Base-by-base conservation (phyloP, 64 coral and sea anemone species). In the Anthopleura sola region DNA sequence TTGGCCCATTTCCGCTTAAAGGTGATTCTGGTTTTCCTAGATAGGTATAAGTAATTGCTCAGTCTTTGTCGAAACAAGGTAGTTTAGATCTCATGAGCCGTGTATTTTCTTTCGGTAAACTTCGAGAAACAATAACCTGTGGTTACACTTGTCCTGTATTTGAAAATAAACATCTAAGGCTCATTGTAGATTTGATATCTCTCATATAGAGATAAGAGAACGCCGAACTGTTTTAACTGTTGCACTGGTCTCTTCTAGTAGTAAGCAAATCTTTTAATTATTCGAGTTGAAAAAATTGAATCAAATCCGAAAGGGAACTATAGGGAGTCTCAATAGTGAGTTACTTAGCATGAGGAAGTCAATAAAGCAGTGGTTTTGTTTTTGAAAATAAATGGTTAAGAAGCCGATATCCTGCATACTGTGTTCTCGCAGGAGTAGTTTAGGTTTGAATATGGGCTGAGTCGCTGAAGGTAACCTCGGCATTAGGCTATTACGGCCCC, bases 211-310 rank as follows among this genome's bases (percentile, higher is more conserved):
- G 66, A 71, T 71, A 34, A 71, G 66, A 71, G 66, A 71, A 14
- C 29, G 28, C 66, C 66, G 66, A 31, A 71, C 66, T 69, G 66
- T 14, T 34, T 69, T 69, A 69, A 69, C 66, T 71, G 28, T 71
- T 71, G 10, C 9, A 71, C 26, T 71, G 8, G 13, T 16, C 28
- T 71, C 26, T 28, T 34, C 66, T 71, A 15, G 66, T 32, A 71
- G 66, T 28, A 71, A 71, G 66, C 66, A 71, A 71, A 71, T 71
- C 66, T 34, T 33, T 32, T 71, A 34, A 71, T 71, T 71, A 71
- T 28, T 15, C 11, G 29, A 34, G 29, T 71, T 71, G n/a, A 66
- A 3, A 71, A 36, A 71, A 71, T 71, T 36, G 13, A 71, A 71
- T 71, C 14, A 71, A 32, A 34, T 71, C 31, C 7, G 13, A 62